phyloP scores from a whole-genome alignment of 2,888 invertebrate genomes.

The Lasioglossum marginatum region DNA sequence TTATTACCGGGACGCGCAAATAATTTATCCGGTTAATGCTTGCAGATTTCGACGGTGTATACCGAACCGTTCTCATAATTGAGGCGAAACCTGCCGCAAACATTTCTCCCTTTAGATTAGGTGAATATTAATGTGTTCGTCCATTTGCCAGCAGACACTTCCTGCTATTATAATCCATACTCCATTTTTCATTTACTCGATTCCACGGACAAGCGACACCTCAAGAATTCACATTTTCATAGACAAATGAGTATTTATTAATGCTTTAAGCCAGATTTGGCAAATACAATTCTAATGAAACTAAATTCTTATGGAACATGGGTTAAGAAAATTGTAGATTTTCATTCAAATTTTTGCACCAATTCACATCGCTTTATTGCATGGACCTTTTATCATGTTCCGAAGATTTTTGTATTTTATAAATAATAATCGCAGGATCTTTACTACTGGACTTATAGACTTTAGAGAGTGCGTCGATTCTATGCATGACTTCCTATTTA shows the following conservation, averaged over 20 bases:
- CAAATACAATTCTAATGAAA: neutral
- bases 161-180: neutral
- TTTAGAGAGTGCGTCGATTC: neutral
- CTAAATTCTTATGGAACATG: neutral
- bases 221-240: neutral
- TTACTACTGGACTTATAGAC: neutral
- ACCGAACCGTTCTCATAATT: neutral
- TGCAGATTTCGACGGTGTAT: conserved; percentile 5
- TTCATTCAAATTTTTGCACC: neutral
- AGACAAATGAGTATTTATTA: too few relatives aligned
- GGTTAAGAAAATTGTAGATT: neutral
- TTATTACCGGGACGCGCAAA: neutral
- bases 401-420: neutral
- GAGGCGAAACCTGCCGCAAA: neutral
- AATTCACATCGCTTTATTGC: neutral
- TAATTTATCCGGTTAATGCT: conserved; percentile 15
- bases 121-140: neutral
- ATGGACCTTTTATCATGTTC: neutral
- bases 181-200: neutral
- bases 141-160: neutral
- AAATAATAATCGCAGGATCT: too few relatives aligned
- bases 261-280: neutral
- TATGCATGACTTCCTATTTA: neutral
- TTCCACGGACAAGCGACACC: neutral
- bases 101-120: conserved; percentile 4